A percentile compares a stretch with the other conserved stretches of the same genome.
Evolutionary conservation across 2,888 invertebrate species (phyloP).

Genomic region (Agonum fuliginosum): DNA sequence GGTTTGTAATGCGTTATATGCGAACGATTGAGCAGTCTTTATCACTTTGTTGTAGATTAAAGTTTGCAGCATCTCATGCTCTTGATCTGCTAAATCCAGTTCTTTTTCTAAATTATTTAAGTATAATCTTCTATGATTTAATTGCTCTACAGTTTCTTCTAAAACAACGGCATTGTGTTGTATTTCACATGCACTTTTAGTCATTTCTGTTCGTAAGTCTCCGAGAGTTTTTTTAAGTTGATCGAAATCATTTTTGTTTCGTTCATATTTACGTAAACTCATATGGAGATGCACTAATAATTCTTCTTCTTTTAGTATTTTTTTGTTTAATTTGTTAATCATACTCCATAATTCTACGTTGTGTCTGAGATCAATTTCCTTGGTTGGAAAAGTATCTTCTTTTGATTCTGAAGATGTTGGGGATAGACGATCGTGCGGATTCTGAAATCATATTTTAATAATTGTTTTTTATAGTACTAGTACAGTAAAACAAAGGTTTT

Average conservation of each 20-base stretch:
- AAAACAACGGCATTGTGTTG: slow-evolving; percentile 72
- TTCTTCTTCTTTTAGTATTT: slow-evolving; percentile 84
- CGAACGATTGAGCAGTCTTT: slow-evolving; percentile 61
- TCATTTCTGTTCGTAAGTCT: slow-evolving; percentile 70
- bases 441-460: slow-evolving; percentile 63
- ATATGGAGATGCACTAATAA: slow-evolving; percentile 80
- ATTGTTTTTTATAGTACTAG: neutral
- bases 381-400: slow-evolving; percentile 71
- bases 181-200: slow-evolving; percentile 72
- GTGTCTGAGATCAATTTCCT: slow-evolving; percentile 76
- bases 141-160: slow-evolving; percentile 70
- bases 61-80: slow-evolving; percentile 72
- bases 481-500: too few relatives aligned
- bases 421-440: slow-evolving; percentile 70
- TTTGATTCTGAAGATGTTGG: slow-evolving; percentile 70
- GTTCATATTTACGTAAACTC: slow-evolving; percentile 73
- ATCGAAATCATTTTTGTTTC: slow-evolving; percentile 65
- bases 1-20: slow-evolving; percentile 69
- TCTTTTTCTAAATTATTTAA: slow-evolving; percentile 70
- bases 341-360: slow-evolving; percentile 85
- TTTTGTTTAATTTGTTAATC: slow-evolving; percentile 83
- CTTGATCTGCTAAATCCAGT: slow-evolving; percentile 70
- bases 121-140: slow-evolving; percentile 67
- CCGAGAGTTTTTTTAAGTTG: slow-evolving; percentile 68
- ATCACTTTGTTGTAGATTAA: slow-evolving; percentile 67